These are phyloP conservation scores for Papilio dardanus DNA, from an alignment of 1,140 invertebrate genomes.

Conservation along the genomic window DNA sequence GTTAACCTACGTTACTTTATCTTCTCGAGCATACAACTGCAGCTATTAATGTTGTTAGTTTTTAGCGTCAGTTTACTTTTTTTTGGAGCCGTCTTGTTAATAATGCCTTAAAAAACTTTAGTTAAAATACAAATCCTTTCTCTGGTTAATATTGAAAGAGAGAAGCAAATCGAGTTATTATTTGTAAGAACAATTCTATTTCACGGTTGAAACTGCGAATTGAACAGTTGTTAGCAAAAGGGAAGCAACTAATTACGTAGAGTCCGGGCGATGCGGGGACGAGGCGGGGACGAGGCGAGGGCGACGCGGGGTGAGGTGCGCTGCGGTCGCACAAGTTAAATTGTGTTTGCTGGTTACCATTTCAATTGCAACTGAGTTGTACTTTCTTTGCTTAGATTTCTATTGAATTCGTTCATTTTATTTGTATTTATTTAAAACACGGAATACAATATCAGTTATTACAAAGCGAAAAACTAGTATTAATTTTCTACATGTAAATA, in stretches of 20 bases:
- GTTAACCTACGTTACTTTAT: background rate
- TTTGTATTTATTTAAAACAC: background rate
- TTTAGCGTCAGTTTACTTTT: too few relatives aligned
- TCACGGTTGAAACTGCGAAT: background rate
- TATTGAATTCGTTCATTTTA: background rate
- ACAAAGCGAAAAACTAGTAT: background rate
- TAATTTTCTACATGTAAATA: too few relatives aligned
- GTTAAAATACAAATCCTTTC: background rate
- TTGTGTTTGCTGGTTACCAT: slow-evolving; percentile 26
- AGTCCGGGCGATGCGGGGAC: background rate
- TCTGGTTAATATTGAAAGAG: background rate
- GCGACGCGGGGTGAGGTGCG: background rate
- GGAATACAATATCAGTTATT: background rate
- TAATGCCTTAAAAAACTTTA: background rate
- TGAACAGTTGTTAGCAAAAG: slow-evolving; percentile 18
- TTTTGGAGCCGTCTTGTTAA: background rate
- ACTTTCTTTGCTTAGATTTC: background rate
- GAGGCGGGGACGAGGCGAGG: background rate
- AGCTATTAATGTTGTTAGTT: too few relatives aligned
- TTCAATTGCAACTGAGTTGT: slow-evolving; percentile 19
- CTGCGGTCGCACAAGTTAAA: slow-evolving; percentile 22
- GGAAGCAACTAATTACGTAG: slow-evolving; percentile 16
- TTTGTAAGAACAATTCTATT: slow-evolving; percentile 12
- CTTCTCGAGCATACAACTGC: too few relatives aligned
- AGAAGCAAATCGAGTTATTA: background rate